Conservation (phyloP, 2,797 vertebrate species). For the Huso huso region DNA sequence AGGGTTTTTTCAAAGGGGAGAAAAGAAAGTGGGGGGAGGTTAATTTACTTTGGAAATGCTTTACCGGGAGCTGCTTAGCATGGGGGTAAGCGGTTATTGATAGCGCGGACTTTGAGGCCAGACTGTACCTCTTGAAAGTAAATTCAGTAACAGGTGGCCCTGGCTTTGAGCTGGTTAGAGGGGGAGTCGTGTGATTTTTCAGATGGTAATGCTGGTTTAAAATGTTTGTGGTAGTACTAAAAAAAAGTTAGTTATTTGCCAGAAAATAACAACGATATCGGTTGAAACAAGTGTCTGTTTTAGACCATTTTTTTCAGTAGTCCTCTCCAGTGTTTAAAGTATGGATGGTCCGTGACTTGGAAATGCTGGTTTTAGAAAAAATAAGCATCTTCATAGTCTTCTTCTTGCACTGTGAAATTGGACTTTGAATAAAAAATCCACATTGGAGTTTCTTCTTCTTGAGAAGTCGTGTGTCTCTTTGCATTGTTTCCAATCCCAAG, state of each 20-base stretch:
- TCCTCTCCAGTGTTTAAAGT: no score
- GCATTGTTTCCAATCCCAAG: no score
- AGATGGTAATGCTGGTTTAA: slow-evolving; percentile 42
- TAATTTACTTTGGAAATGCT: slow-evolving; percentile 34
- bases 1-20: slow-evolving; percentile 27
- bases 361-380: no score
- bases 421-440: no score
- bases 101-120: slow-evolving; percentile 36
- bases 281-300: slow-evolving; percentile 17
- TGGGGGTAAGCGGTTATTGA: slow-evolving; percentile 28
- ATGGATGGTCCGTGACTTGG: no score
- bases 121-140: slow-evolving; percentile 21
- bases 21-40: slow-evolving; percentile 29
- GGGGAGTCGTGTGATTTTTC: slow-evolving; percentile 17
- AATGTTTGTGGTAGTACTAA: slow-evolving; percentile 41
- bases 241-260: slow-evolving; percentile 11
- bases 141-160: no score
- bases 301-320: not conserved
- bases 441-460: no score
- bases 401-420: no score
- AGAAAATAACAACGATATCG: slow-evolving; percentile 28
- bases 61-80: slow-evolving; percentile 32
- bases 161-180: no score
- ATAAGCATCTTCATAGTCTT: no score
- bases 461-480: no score